Evolutionary conservation across 2,888 invertebrate genomes (phyloP), one percentile per base, ranked within the genome.

Genomic region (Lottia scabra): DNA sequence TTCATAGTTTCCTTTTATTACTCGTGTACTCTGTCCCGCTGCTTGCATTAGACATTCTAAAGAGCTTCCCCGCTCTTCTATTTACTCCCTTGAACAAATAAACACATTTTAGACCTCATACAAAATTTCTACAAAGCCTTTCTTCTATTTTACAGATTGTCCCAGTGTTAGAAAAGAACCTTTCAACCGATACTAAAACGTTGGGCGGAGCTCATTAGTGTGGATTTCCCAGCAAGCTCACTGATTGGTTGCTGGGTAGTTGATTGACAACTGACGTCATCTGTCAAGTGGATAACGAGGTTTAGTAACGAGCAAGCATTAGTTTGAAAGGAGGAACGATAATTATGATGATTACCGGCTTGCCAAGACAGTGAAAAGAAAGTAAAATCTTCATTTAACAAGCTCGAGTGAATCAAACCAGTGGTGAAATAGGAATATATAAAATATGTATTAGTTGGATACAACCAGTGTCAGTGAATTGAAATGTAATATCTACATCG

Each of bases 251-350:
- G 43, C 43, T 44, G 63, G 19, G 16, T 15, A 45, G 27, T 23
- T 63, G 68, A 69, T 44, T 69, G 68, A 45, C 68, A 44, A 63
- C 63, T 69, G 68, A 69, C 68, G 68, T 69, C 68, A 69, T 63
- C 63, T 69, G 68, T 63, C 68, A 69, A 63, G 46, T 63, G 63
- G 68, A 63, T 63, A 63, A 69, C 63, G 63, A 63, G 63, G 68
- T 63, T 69, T 45, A 63, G 68, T 63, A 62, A 69, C 63, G 63
- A 46, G 68, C 68, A 69, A 63, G 27, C 27, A 63, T 26, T 43
- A 15, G 63, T 43, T 63, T 23, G 63, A 63, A 63, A 56, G 56
- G 56, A 56, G 56, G 56, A 23, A 23, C 23, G 19, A 23, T 23
- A 56, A 56, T 56, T 56, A 56, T 23, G 56, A 56, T 56, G 23